Conservation (phyloP, 2,113 vertebrate species). For the Colius striatus region DNA sequence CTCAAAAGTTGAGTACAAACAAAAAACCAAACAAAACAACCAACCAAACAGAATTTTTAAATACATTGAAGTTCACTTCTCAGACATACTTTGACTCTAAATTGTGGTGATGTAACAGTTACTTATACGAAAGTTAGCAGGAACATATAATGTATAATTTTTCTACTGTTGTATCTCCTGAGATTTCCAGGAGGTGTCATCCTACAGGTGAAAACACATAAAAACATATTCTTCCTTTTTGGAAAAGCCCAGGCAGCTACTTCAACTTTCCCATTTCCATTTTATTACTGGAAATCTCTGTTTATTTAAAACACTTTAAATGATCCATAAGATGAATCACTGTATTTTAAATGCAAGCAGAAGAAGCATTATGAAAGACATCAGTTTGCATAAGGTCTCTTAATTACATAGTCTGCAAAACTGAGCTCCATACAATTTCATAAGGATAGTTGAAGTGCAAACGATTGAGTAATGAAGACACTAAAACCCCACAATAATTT, state of each 20-base stretch:
- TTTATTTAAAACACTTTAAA: constrained; percentile 20
- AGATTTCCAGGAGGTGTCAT: neutral
- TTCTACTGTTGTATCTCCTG: neutral
- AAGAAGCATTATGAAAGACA: neutral
- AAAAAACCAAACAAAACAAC: neutral
- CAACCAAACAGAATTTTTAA: neutral
- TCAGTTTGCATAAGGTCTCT: neutral
- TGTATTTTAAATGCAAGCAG: neutral
- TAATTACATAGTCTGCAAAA: neutral
- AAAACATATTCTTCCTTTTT: neutral
- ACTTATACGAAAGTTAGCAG: neutral
- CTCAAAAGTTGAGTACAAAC: neutral
- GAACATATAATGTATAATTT: neutral
- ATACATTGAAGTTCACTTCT: neutral
- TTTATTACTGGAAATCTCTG: constrained; percentile 7
- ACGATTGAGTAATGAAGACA: neutral
- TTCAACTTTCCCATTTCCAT: neutral
- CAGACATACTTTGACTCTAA: neutral
- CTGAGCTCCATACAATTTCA: neutral
- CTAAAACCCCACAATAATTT: neutral
- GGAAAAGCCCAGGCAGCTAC: neutral
- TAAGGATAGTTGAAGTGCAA: neutral
- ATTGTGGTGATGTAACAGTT: neutral
- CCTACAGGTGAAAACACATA: neutral
- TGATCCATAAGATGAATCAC: constrained; percentile 8